Conservation (phyloP, 2,113 vertebrate genomes). For the Xiphophorus couchianus region DNA sequence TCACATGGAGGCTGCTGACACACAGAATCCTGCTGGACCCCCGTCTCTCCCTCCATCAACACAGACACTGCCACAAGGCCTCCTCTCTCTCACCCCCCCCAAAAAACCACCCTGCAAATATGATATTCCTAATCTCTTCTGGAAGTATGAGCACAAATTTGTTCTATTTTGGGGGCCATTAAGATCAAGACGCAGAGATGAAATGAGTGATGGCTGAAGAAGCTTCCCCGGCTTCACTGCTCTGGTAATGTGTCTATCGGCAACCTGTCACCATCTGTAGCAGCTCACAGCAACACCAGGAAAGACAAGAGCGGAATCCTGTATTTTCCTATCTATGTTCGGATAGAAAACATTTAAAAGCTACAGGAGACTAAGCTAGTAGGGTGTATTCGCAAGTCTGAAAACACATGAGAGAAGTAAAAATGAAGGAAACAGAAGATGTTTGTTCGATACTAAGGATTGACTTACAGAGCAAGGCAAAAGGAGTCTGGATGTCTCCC, state of each 20-base stretch:
- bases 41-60: constrained; percentile 60
- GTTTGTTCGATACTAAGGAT: not conserved
- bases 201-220: constrained; percentile 22
- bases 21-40: constrained; percentile 75
- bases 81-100: constrained; percentile 16
- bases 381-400: not conserved
- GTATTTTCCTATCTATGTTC: constrained; percentile 1
- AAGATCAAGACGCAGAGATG: constrained; percentile 5
- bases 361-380: not conserved
- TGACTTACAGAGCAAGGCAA: not conserved
- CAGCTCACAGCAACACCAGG: not conserved
- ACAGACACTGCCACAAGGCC: constrained; percentile 55
- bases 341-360: not conserved
- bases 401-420: not conserved
- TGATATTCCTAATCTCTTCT: constrained; percentile 8
- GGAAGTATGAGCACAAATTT: constrained; percentile 5
- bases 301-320: not conserved
- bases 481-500: not conserved
- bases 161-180: constrained; percentile 6
- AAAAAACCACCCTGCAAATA: constrained; percentile 4
- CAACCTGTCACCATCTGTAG: constrained; percentile 6
- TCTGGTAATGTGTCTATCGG: not conserved
- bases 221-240: not conserved
- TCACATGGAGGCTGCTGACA: constrained; percentile 77
- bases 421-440: not conserved